phyloP scores from a whole-genome alignment of 2,888 invertebrate species.

The Augochlorella aurata region DNA sequence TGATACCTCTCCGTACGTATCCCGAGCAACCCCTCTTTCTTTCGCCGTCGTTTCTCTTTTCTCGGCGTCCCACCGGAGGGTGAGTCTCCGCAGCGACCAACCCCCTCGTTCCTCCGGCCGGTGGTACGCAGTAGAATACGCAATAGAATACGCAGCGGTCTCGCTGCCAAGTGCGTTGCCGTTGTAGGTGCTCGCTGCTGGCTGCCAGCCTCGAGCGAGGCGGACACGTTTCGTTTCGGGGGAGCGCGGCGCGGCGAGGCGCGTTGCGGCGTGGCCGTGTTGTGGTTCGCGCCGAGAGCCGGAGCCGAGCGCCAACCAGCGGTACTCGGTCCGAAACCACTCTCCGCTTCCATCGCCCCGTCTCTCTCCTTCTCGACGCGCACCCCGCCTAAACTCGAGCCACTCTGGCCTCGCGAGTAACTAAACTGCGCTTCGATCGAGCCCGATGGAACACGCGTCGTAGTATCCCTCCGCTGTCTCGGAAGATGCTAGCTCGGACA shows the following conservation, averaged over 20 bases:
- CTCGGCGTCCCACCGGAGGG: neutral
- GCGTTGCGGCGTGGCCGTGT: constrained; percentile 35
- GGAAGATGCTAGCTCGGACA: neutral
- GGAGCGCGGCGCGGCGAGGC: constrained; percentile 13
- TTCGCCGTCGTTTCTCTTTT: neutral
- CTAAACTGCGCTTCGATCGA: neutral
- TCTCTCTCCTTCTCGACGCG: neutral
- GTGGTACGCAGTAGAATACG: neutral
- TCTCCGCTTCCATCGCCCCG: neutral
- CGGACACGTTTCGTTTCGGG: constrained; percentile 13
- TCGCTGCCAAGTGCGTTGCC: constrained; percentile 2
- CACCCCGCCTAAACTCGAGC: constrained; percentile 24
- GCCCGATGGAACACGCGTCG: neutral
- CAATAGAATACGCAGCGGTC: neutral
- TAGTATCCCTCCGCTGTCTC: neutral
- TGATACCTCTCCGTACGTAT: constrained; percentile 36
- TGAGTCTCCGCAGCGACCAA: neutral
- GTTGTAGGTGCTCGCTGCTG: neutral
- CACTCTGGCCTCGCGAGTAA: neutral
- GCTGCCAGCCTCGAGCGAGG: neutral
- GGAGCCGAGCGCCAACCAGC: too few relatives aligned
- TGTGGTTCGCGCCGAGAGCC: constrained; percentile 19
- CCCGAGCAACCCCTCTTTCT: neutral
- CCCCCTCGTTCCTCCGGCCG: neutral
- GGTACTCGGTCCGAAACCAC: too few relatives aligned